A percentile compares a stretch with the other conserved stretches of the same genome.
Conservation (phyloP, 2,797 vertebrate species). For the Streptopelia turtur region DNA sequence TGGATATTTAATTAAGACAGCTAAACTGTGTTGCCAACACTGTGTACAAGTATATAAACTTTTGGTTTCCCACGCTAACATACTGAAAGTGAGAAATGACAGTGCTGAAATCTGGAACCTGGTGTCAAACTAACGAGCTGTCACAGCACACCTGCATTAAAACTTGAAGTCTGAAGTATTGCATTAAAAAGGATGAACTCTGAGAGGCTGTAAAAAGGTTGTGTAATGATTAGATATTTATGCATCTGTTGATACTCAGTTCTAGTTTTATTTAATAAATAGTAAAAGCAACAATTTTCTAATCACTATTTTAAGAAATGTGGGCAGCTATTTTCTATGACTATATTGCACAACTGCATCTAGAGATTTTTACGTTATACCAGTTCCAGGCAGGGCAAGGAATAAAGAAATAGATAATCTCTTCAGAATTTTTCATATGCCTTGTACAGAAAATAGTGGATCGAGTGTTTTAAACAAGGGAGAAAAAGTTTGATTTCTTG, state of each 20-base stretch:
- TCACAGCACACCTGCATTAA: not conserved
- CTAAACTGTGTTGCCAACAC: not conserved
- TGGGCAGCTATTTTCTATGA: not conserved
- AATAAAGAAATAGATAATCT: slow-evolving; percentile 12
- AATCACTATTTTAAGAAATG: not conserved
- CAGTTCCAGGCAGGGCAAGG: not conserved
- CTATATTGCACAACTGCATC: not conserved
- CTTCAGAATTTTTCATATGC: not conserved
- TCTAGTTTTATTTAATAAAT: not conserved
- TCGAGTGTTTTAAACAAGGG: slow-evolving; percentile 36
- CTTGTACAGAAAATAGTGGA: slow-evolving; percentile 7
- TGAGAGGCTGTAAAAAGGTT: not conserved
- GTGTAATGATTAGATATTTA: not conserved
- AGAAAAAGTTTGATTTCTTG: slow-evolving; percentile 57
- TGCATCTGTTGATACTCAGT: not conserved
- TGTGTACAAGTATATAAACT: not conserved
- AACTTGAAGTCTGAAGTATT: not conserved
- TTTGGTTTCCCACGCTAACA: not conserved
- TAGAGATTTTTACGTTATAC: not conserved
- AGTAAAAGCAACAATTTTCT: not conserved
- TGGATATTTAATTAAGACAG: not conserved
- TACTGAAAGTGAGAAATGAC: not conserved
- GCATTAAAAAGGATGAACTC: not conserved
- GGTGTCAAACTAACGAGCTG: not conserved
- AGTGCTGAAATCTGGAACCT: not conserved